A percentile compares a stretch with the other conserved stretches of the same genome.
These are phyloP conservation scores for Latrodectus geometricus DNA, from an alignment of 1,140 invertebrate genomes.

Conservation along the genomic window DNA sequence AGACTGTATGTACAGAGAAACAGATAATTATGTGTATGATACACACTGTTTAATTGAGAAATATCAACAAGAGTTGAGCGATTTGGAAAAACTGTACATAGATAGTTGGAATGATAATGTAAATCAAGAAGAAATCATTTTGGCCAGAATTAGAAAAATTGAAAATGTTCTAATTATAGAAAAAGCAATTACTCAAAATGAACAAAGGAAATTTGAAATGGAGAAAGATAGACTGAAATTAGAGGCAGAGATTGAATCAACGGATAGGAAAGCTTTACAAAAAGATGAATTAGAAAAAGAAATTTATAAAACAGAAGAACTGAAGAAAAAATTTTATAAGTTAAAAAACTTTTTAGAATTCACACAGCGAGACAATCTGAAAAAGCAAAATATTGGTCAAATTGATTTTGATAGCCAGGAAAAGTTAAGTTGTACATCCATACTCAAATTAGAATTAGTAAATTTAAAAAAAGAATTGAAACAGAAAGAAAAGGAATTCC, in stretches of 20 bases:
- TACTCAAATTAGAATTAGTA: neutral
- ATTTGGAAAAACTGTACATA: neutral
- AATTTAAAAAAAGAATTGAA: neutral
- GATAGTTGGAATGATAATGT: neutral
- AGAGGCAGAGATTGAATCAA: neutral
- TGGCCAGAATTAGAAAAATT: neutral
- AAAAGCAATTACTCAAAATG: neutral
- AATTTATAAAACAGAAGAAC: neutral
- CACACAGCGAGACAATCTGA: neutral
- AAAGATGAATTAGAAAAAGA: constrained; percentile 2
- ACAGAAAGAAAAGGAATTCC: neutral
- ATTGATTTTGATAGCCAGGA: constrained; percentile 26
- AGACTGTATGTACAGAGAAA: neutral
- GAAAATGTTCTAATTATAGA: neutral
- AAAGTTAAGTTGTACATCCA: neutral
- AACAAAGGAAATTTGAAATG: neutral
- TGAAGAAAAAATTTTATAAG: neutral
- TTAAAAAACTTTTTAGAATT: neutral
- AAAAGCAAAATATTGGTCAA: neutral
- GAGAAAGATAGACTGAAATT: neutral
- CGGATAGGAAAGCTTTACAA: neutral
- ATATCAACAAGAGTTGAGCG: neutral
- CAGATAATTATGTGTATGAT: neutral
- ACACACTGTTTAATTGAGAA: neutral
- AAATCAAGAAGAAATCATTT: neutral